phyloP scores from a whole-genome alignment of 2,888 invertebrate genomes.

The Nebria brevicollis region DNA sequence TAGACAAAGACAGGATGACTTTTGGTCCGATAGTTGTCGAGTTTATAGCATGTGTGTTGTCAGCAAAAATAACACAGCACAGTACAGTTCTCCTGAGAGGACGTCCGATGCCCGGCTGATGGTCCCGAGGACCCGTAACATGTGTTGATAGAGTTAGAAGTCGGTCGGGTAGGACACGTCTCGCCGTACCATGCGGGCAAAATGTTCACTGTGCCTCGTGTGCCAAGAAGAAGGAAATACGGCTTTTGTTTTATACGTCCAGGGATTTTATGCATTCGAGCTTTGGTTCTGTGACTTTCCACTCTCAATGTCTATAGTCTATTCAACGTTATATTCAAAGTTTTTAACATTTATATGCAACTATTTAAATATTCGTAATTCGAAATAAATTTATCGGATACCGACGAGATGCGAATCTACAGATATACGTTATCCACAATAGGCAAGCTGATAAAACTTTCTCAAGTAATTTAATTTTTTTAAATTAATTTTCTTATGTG shows the following conservation, averaged over 20 bases:
- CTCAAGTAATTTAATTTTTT: too few species aligned
- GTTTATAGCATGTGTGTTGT: slow-evolving; percentile 8
- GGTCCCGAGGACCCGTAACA: slow-evolving; percentile 44
- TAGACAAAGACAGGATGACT: not conserved
- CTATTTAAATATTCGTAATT: too few species aligned
- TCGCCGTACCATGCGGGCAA: slow-evolving; percentile 14
- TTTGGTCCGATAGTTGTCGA: not conserved
- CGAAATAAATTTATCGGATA: too few species aligned
- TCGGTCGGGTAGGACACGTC: slow-evolving; percentile 48
- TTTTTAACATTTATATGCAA: too few species aligned
- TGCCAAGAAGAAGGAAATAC: slow-evolving; percentile 46
- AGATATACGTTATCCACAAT: too few species aligned
- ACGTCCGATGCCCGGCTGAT: slow-evolving; percentile 46
- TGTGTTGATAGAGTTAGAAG: slow-evolving; percentile 51
- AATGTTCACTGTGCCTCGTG: not conserved
- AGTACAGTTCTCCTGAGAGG: slow-evolving; percentile 7
- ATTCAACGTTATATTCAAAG: not conserved
- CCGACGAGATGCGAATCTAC: too few species aligned
- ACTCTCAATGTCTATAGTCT: not conserved
- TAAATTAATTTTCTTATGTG: too few species aligned
- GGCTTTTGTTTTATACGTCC: slow-evolving; percentile 47
- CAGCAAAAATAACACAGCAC: slow-evolving; percentile 9
- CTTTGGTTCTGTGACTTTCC: not conserved
- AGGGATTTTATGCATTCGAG: slow-evolving; percentile 48
- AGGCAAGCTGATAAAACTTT: too few species aligned